Conservation (phyloP, 2,797 vertebrate genomes). For the Galagoides demidoff region DNA sequence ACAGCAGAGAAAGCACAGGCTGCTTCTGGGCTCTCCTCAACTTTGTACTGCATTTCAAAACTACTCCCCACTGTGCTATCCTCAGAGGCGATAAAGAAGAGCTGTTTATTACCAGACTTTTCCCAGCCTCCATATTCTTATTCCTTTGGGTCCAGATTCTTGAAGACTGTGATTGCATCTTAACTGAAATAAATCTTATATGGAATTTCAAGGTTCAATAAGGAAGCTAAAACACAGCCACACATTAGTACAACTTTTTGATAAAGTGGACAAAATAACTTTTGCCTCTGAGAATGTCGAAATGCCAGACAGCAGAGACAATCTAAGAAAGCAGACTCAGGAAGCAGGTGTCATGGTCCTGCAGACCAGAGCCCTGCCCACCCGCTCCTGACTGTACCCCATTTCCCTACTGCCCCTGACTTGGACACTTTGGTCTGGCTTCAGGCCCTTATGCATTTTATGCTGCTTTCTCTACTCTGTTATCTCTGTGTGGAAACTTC, state of each 20-base stretch:
- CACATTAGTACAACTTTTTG: background rate
- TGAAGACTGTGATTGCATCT: conserved; percentile 68
- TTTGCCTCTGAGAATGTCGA: conserved; percentile 10
- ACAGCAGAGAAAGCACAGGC: background rate
- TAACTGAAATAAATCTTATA: conserved; percentile 76
- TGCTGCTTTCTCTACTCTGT: background rate
- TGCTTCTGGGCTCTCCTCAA: conserved; percentile 48
- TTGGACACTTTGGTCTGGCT: background rate
- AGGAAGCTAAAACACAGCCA: conserved; percentile 20
- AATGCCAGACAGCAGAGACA: background rate
- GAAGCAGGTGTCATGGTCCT: background rate
- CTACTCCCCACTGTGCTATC: conserved; percentile 68
- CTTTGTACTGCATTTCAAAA: conserved; percentile 68
- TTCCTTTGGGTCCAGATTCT: conserved; percentile 54
- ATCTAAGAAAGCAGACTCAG: background rate
- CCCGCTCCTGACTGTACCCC: background rate
- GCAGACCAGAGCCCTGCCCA: background rate
- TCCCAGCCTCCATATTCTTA: conserved; percentile 66
- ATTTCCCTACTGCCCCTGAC: background rate
- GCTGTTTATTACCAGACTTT: conserved; percentile 71
- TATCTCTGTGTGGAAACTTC: background rate
- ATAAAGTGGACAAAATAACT: background rate
- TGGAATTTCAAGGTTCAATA: conserved; percentile 45
- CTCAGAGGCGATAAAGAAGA: conserved; percentile 73
- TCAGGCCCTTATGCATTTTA: background rate